phyloP scores from a whole-genome alignment of 2,113 vertebrate species.

The Bagarius yarrelli region DNA sequence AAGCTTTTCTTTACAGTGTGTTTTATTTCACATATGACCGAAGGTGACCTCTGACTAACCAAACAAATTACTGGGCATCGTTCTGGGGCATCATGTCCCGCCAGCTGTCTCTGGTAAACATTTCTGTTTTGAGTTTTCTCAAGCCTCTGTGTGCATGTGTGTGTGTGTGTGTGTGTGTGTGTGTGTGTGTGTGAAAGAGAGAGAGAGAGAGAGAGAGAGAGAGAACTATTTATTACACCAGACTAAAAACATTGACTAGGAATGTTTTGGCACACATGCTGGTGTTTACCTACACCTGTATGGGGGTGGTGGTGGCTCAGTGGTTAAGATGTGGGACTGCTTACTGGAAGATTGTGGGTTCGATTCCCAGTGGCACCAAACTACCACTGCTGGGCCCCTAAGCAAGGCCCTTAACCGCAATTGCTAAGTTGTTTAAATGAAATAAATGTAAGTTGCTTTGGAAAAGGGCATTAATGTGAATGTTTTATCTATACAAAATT shows the following conservation, averaged over 20 bases:
- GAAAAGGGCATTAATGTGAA: too few species aligned
- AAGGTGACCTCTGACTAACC: constrained; percentile 12
- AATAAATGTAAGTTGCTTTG: too few species aligned
- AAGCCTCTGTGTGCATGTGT: neutral
- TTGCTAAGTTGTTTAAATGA: too few species aligned
- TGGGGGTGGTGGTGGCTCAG: too few species aligned
- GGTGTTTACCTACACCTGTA: neutral
- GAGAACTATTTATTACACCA: neutral
- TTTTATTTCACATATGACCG: neutral
- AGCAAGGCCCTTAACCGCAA: too few species aligned
- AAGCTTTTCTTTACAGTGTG: too few species aligned
- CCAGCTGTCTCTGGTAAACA: constrained; percentile 24
- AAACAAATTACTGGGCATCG: neutral
- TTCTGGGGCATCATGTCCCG: neutral
- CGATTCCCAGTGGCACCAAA: too few species aligned
- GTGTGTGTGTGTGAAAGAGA: neutral
- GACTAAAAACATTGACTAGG: neutral
- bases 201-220: neutral
- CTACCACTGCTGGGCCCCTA: too few species aligned
- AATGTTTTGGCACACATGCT: neutral
- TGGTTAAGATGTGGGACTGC: too few species aligned
- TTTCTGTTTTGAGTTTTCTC: neutral
- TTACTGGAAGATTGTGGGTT: too few species aligned
- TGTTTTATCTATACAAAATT: too few species aligned
- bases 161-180: neutral